Base-by-base conservation (phyloP, 2,113 vertebrate genomes). In the Catharus bicknelli region DNA sequence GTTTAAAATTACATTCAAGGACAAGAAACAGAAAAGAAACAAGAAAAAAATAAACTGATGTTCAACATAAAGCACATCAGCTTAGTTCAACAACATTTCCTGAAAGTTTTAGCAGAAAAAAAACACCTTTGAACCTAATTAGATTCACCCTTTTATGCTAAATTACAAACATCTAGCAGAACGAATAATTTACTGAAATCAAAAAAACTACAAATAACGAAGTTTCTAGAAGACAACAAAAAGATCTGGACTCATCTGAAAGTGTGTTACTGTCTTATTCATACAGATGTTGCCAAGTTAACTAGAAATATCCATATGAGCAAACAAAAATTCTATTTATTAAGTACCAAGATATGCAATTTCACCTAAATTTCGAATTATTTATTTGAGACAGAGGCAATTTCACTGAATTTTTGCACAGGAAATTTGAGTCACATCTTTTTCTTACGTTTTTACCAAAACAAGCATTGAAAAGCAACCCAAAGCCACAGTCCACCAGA, bases 331-430 rank as follows among this genome's bases (percentile, higher is more conserved):
- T 5, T 34, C 11, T 5, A 40, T 26, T 34, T 54, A 45, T 29
- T 38, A 80, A 76, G 22, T 81, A 48, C 3, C 9, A 43, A n/a
- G 3, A 34, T 2, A 51, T 0, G 4, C 3, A 40, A 80, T 53
- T 57, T 64, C 7, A 81, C 17, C 23, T 58, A 80, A 48, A 86
- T 43, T 54, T 3, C 0, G 3, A 75, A 17, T 29, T 69, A n/a
- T 6, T 86, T 73, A 10, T 69, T 66, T 82, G 8, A 84, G 11
- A n/a, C 7, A 32, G 15, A 50, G 11, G 1, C 20, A 61, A 83
- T 30, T 58, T 20, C 36, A 67, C 25, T 36, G 8, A 15, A 54
- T 27, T 83, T 62, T 29, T 74, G 18, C 9, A 22, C 2, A 13
- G 7, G 10, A 86, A 63, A 45, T 40, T 36, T 25, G 13, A 69